These are phyloP conservation scores for Aphaenogaster ashmeadi DNA, from an alignment of 1,140 invertebrate genomes.

Conservation along the genomic window DNA sequence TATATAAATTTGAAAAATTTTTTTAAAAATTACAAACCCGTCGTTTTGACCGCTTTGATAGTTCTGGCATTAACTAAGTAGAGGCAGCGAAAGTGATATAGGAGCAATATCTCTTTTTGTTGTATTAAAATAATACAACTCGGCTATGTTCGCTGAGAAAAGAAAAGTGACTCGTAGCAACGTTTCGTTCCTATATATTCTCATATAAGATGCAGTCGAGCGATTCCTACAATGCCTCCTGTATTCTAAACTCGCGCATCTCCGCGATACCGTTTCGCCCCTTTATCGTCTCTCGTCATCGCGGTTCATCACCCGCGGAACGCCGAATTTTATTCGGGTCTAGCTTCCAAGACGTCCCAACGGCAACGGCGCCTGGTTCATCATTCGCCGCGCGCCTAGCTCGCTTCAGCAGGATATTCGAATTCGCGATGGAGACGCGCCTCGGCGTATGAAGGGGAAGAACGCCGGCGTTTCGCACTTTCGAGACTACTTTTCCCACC, in stretches of 20 bases:
- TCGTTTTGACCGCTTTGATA: too few species aligned
- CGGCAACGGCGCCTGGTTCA: slow-evolving; percentile 47
- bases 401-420: slow-evolving; percentile 50
- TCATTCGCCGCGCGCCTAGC: slow-evolving; percentile 46
- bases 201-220: neutral
- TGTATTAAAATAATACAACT: neutral
- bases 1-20: too few species aligned
- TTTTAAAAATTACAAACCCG: too few species aligned
- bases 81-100: neutral
- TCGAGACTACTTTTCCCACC: slow-evolving; percentile 39
- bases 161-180: neutral
- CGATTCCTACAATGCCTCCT: slow-evolving; percentile 2
- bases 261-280: neutral
- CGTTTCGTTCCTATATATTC: neutral
- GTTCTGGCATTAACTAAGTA: neutral
- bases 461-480: slow-evolving; percentile 3
- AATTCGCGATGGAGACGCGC: slow-evolving; percentile 34
- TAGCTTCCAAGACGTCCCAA: slow-evolving; percentile 3
- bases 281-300: slow-evolving; percentile 48
- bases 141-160: neutral
- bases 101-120: neutral
- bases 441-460: neutral
- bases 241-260: slow-evolving; percentile 18
- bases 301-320: slow-evolving; percentile 55
- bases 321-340: slow-evolving; percentile 58